phyloP scores from a whole-genome alignment of 2,113 vertebrate species.

The Solea solea region DNA sequence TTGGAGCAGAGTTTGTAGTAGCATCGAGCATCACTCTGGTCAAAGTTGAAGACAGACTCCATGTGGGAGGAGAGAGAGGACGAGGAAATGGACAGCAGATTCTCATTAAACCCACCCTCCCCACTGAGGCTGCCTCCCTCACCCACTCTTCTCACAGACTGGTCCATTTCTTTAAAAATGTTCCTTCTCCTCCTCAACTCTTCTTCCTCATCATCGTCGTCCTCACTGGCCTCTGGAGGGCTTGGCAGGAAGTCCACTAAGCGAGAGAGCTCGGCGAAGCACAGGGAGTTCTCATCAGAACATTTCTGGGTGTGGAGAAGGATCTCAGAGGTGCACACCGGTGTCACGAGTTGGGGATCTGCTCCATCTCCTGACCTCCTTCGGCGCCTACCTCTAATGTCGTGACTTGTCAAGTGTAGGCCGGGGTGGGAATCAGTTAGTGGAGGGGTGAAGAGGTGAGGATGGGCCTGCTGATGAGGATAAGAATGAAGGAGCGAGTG shows the following conservation, averaged over 20 bases:
- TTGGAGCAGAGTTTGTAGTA: conserved; percentile 87
- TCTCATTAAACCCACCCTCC: conserved; percentile 14
- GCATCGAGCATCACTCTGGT: conserved; percentile 75
- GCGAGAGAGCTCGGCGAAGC: conserved; percentile 83
- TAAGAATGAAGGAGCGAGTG: conserved; percentile 32
- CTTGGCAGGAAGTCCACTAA: conserved; percentile 73
- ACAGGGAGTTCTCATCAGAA: conserved; percentile 71
- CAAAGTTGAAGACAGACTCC: conserved; percentile 79
- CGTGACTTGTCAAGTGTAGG: conserved; percentile 26
- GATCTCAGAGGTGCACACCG: conserved; percentile 6
- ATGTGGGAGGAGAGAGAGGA: conserved; percentile 33
- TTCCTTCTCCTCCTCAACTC: conserved; percentile 48
- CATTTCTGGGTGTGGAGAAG: conserved; percentile 8
- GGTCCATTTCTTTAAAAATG: conserved; percentile 37
- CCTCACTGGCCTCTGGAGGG: conserved; percentile 72
- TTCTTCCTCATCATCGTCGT: conserved; percentile 57
- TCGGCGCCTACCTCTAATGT: neutral
- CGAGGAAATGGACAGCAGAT: neutral
- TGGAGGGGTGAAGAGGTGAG: conserved; percentile 64
- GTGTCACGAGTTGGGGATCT: conserved; percentile 34
- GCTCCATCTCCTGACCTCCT: conserved; percentile 54
- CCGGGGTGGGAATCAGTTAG: conserved; percentile 66
- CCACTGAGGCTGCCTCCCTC: conserved; percentile 15
- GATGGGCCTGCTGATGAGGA: conserved; percentile 9
- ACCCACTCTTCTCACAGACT: conserved; percentile 7